These are phyloP conservation scores for Cyrtodaria siliqua DNA, from an alignment of 2,888 invertebrate species.

Conservation along the genomic window DNA sequence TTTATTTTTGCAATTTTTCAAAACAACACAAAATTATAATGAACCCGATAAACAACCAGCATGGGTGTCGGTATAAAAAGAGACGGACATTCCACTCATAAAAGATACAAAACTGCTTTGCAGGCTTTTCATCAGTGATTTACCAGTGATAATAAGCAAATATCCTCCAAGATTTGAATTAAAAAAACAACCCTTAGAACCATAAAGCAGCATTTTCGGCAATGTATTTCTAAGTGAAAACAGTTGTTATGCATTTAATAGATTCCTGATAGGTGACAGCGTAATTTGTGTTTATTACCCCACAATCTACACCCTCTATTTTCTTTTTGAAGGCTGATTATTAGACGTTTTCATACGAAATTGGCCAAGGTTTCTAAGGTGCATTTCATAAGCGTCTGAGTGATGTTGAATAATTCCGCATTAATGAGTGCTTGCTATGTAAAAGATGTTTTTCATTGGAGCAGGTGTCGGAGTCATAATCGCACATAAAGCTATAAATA, in stretches of 20 bases:
- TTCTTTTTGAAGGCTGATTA: slow-evolving; percentile 43
- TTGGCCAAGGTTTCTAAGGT: slow-evolving; percentile 24
- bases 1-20: not conserved
- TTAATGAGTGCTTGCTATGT: slow-evolving; percentile 26
- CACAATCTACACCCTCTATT: slow-evolving; percentile 21
- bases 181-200: slow-evolving; percentile 21
- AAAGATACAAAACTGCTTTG: not conserved
- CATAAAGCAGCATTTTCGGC: slow-evolving; percentile 10
- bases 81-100: not conserved
- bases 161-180: slow-evolving; percentile 13
- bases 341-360: slow-evolving; percentile 20
- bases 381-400: slow-evolving; percentile 28
- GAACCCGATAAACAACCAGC: not conserved
- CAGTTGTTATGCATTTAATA: slow-evolving; percentile 33
- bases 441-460: slow-evolving; percentile 16
- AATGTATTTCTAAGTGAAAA: slow-evolving; percentile 33
- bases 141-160: slow-evolving; percentile 21
- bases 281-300: slow-evolving; percentile 29
- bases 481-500: not conserved
- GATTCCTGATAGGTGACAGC: slow-evolving; percentile 26
- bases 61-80: not conserved
- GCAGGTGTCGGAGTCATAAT: slow-evolving; percentile 24
- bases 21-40: not conserved
- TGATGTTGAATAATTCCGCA: slow-evolving; percentile 40
- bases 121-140: slow-evolving; percentile 27